A percentile compares a stretch with the other conserved stretches of the same genome.
Conservation (phyloP, 2,888 invertebrate genomes). For the Agonopterix subpropinquella region DNA sequence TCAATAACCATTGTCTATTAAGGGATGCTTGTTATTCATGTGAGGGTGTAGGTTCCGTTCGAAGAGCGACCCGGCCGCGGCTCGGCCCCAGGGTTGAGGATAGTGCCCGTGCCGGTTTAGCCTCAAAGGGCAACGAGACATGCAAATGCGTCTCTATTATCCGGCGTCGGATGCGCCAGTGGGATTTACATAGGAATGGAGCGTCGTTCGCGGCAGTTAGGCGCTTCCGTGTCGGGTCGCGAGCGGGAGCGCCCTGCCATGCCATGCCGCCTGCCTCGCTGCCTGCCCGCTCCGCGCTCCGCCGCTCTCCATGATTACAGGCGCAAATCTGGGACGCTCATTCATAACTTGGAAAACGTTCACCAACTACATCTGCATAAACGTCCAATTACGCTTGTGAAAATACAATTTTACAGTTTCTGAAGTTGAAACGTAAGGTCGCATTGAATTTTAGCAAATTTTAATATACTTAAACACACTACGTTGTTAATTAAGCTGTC, state of each 20-base stretch:
- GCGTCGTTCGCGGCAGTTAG: slow-evolving; percentile 51
- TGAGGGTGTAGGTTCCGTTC: slow-evolving; percentile 25
- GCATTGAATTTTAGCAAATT: too few species aligned
- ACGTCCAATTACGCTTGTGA: slow-evolving; percentile 46
- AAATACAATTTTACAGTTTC: slow-evolving; percentile 41
- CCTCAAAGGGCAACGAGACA: slow-evolving; percentile 58
- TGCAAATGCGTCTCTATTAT: slow-evolving; percentile 65
- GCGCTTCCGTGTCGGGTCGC: slow-evolving; percentile 39
- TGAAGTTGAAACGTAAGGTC: too few species aligned
- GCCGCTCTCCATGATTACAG: slow-evolving; percentile 48
- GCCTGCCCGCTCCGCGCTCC: slow-evolving; percentile 12
- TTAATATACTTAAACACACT: too few species aligned
- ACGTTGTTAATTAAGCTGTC: too few species aligned
- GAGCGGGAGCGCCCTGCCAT: slow-evolving; percentile 16
- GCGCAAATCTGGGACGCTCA: slow-evolving; percentile 52
- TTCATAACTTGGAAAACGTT: slow-evolving; percentile 58
- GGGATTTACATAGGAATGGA: slow-evolving; percentile 71
- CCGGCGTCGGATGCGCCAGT: slow-evolving; percentile 47
- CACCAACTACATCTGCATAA: slow-evolving; percentile 61
- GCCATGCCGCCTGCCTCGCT: slow-evolving; percentile 12
- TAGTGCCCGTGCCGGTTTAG: slow-evolving; percentile 29
- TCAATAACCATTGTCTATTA: slow-evolving; percentile 46
- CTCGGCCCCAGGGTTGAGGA: slow-evolving; percentile 28
- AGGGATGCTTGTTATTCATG: slow-evolving; percentile 40
- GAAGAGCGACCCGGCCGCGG: slow-evolving; percentile 19